Evolutionary conservation across 2,113 vertebrate species (phyloP).

Genomic region (Gorsachius goisagi): DNA sequence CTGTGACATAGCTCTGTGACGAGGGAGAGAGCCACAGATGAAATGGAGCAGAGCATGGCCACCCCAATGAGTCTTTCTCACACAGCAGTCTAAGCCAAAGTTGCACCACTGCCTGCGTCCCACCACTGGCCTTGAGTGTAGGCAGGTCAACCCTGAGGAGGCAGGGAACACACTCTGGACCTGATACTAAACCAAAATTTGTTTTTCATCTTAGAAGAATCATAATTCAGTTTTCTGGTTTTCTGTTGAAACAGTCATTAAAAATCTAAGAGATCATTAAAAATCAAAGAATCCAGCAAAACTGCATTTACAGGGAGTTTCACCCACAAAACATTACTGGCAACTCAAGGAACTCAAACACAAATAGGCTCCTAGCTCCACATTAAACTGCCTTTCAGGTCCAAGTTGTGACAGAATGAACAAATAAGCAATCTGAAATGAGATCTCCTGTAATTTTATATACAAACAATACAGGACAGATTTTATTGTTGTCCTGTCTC

Average conservation of each 20-base stretch:
- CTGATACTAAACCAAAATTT: neutral
- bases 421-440: neutral
- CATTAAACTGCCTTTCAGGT: neutral
- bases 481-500: neutral
- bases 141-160: neutral
- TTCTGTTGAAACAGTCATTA: neutral
- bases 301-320: neutral
- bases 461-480: neutral
- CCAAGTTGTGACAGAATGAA: neutral
- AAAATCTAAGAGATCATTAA: neutral
- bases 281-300: neutral
- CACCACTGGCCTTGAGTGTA: neutral
- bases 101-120: neutral
- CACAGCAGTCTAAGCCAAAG: neutral
- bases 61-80: fast-evolving
- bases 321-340: neutral
- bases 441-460: neutral
- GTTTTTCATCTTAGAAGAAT: neutral
- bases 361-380: neutral
- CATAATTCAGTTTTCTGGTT: neutral
- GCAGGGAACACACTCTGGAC: fast-evolving
- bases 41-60: neutral
- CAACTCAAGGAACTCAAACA: neutral
- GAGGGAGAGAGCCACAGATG: neutral
- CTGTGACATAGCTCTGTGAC: neutral